These are phyloP conservation scores for Plutomurus gul DNA, from an alignment of 1,140 invertebrate genomes.

Conservation along the genomic window DNA sequence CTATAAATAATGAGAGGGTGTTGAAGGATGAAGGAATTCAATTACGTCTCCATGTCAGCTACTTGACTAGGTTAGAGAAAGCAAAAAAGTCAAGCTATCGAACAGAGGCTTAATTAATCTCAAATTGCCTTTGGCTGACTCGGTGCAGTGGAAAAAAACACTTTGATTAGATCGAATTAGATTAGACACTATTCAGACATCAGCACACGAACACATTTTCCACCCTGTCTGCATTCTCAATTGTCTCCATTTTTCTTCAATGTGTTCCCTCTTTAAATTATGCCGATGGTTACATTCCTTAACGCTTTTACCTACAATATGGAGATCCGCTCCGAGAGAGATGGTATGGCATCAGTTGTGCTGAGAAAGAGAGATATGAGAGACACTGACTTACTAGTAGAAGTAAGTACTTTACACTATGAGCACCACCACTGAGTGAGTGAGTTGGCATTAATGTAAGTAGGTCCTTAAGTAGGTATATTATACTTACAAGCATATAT, in stretches of 20 bases:
- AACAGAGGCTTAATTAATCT: conserved; percentile 9
- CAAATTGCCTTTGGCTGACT: neutral
- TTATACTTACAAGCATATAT: neutral
- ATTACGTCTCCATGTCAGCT: neutral
- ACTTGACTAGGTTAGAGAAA: neutral
- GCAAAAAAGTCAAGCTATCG: conserved; percentile 12
- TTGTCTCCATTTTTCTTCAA: neutral
- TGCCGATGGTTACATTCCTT: neutral
- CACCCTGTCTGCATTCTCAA: neutral
- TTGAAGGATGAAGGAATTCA: neutral
- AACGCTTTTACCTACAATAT: too few species aligned
- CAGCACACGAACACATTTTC: neutral
- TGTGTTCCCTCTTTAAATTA: neutral
- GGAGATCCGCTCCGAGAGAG: too few species aligned
- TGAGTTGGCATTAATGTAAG: too few species aligned
- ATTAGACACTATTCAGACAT: neutral
- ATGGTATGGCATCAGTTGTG: too few species aligned
- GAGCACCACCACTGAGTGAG: too few species aligned
- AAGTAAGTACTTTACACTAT: too few species aligned
- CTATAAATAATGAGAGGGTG: neutral
- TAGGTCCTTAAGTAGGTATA: neutral
- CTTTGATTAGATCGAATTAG: conserved; percentile 14
- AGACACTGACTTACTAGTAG: too few species aligned
- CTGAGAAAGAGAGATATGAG: too few species aligned
- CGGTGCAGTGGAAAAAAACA: neutral